Evolutionary conservation across 2,797 vertebrate species (phyloP).

Genomic region (Sparus aurata): DNA sequence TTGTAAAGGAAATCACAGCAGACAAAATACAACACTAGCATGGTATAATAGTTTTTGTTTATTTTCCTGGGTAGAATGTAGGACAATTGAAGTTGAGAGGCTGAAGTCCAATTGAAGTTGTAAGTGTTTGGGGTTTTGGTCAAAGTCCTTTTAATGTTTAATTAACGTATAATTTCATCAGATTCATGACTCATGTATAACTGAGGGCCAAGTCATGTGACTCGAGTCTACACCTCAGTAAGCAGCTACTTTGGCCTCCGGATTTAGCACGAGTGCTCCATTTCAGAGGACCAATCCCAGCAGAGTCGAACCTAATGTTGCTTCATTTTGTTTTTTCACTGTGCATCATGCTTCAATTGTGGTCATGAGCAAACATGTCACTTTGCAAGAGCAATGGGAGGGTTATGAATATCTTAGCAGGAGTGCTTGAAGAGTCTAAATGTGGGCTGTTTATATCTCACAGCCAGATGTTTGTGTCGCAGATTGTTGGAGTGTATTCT

Average conservation of each 20-base stretch:
- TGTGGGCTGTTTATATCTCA: conserved; percentile 38
- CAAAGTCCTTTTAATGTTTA: background rate
- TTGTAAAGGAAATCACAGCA: background rate
- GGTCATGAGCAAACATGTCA: conserved; percentile 27
- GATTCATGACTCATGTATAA: conserved; percentile 2
- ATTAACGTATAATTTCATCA: conserved; percentile 7
- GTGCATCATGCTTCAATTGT: conserved; percentile 17
- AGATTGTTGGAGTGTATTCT: conserved; percentile 18
- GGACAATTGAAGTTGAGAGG: background rate
- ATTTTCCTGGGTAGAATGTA: background rate
- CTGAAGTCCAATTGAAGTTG: conserved; percentile 1
- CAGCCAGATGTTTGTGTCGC: conserved; percentile 54
- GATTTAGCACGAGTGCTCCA: background rate
- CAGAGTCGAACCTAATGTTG: background rate
- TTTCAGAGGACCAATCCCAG: background rate
- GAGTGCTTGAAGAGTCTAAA: conserved; percentile 29
- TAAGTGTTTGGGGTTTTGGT: background rate
- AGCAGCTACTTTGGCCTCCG: background rate
- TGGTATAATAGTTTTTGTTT: background rate
- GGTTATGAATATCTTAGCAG: conserved; percentile 46
- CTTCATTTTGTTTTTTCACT: conserved; percentile 4
- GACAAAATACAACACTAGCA: no score
- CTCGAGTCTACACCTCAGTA: background rate
- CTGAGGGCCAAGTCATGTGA: conserved; percentile 22
- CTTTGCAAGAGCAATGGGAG: conserved; percentile 27